These are phyloP conservation scores for Tympanuchus pallidicinctus DNA, from an alignment of 2,113 vertebrate species.

Conservation along the genomic window DNA sequence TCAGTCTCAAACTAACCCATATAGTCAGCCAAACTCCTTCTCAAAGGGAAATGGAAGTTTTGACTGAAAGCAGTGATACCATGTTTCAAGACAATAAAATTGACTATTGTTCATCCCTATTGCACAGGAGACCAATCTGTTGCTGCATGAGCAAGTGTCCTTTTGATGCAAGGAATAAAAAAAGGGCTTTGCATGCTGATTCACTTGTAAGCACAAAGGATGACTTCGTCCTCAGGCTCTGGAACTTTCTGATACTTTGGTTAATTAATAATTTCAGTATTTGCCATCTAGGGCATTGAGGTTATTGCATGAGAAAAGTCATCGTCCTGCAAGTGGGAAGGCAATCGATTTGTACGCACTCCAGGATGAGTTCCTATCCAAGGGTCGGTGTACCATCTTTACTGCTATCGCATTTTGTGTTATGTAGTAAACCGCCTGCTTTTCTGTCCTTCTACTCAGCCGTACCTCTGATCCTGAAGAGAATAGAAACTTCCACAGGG, in stretches of 20 bases:
- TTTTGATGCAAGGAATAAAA: not conserved
- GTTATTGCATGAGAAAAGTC: not conserved
- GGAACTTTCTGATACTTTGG: not conserved
- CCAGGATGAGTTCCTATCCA: fast-evolving
- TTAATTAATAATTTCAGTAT: not conserved
- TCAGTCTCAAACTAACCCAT: not conserved
- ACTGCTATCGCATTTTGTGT: not conserved
- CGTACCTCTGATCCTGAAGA: slow-evolving; percentile 28
- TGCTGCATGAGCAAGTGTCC: not conserved
- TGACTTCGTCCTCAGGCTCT: not conserved
- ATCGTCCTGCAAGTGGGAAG: not conserved
- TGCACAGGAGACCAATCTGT: not conserved
- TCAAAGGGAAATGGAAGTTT: not conserved
- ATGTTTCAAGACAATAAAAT: not conserved
- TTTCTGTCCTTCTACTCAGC: slow-evolving; percentile 4
- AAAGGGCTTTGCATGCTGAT: not conserved
- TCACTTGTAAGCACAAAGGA: not conserved
- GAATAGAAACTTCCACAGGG: slow-evolving; percentile 51
- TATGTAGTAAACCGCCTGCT: not conserved
- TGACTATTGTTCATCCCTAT: not conserved
- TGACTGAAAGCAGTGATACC: not conserved
- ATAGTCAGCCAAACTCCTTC: not conserved
- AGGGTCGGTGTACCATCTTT: not conserved
- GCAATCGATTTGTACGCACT: not conserved
- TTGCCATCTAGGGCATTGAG: not conserved